Evolutionary conservation across 2,888 invertebrate genomes (phyloP).

Genomic region (Malthinus seriepunctatus): DNA sequence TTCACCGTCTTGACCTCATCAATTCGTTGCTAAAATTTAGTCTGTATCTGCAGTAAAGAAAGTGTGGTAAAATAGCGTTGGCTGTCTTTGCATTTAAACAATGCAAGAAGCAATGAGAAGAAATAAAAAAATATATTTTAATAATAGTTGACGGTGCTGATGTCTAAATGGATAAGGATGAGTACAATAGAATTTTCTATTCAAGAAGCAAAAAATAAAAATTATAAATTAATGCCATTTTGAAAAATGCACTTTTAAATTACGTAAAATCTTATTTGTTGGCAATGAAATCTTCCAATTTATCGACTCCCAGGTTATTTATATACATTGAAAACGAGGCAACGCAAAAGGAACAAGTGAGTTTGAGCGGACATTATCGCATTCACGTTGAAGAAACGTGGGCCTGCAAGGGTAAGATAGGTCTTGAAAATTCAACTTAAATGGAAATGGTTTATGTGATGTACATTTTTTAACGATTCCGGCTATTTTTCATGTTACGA

Average conservation of each 20-base stretch:
- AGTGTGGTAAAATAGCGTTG: no score
- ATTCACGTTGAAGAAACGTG: constrained; percentile 31
- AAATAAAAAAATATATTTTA: no score
- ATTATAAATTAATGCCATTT: no score
- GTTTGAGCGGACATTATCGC: constrained; percentile 29
- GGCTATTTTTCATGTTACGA: constrained; percentile 28
- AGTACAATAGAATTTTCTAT: no score
- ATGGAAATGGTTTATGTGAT: constrained; percentile 32
- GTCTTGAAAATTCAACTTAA: constrained; percentile 31
- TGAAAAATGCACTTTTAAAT: neutral
- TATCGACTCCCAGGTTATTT: constrained; percentile 25
- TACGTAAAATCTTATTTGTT: constrained; percentile 16
- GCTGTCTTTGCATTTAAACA: no score
- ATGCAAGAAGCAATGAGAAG: no score
- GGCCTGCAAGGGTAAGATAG: constrained; percentile 30
- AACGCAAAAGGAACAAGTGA: constrained; percentile 22
- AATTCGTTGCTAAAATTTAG: no score
- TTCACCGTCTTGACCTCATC: no score
- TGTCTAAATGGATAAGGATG: no score
- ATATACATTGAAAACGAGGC: constrained; percentile 18
- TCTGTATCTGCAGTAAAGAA: no score
- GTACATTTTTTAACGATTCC: constrained; percentile 32
- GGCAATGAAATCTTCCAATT: constrained; percentile 29
- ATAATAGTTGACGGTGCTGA: no score
- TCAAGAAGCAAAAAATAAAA: no score